Evolutionary conservation across 2,888 invertebrate species (phyloP).

Genomic region (Amblyteles armatorius): DNA sequence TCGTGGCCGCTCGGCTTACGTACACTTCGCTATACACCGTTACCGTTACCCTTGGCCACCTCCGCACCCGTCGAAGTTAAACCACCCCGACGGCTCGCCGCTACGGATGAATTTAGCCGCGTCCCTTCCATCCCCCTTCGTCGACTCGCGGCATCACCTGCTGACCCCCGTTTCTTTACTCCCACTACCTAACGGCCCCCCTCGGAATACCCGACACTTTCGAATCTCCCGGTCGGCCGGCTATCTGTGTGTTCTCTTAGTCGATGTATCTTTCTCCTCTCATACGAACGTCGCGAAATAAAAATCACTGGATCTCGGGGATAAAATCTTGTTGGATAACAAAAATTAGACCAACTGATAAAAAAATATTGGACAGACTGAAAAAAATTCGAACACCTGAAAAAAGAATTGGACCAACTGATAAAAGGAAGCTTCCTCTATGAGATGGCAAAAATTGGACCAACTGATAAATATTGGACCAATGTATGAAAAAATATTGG

Average conservation of each 20-base stretch:
- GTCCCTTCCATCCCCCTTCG: not conserved
- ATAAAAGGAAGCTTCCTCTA: too few species aligned
- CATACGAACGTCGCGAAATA: not conserved
- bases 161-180: slow-evolving; percentile 10
- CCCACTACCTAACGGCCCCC: slow-evolving; percentile 26
- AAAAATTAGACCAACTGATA: too few species aligned
- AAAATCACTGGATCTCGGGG: slow-evolving; percentile 9
- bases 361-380: too few species aligned
- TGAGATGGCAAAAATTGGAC: too few species aligned
- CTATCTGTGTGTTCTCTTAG: not conserved
- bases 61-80: slow-evolving; percentile 32
- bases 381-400: too few species aligned
- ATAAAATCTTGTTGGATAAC: slow-evolving; percentile 4
- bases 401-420: too few species aligned
- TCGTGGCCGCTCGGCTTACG: slow-evolving; percentile 37
- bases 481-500: too few species aligned
- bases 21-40: slow-evolving; percentile 23
- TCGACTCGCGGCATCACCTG: slow-evolving; percentile 19
- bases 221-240: not conserved
- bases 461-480: too few species aligned
- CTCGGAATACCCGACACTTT: not conserved
- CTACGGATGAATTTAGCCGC: slow-evolving; percentile 38
- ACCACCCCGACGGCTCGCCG: not conserved
- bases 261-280: not conserved
- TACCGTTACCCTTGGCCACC: slow-evolving; percentile 40